phyloP scores from a whole-genome alignment of 1,140 invertebrate species.

The Venustaconcha ellipsiformis region DNA sequence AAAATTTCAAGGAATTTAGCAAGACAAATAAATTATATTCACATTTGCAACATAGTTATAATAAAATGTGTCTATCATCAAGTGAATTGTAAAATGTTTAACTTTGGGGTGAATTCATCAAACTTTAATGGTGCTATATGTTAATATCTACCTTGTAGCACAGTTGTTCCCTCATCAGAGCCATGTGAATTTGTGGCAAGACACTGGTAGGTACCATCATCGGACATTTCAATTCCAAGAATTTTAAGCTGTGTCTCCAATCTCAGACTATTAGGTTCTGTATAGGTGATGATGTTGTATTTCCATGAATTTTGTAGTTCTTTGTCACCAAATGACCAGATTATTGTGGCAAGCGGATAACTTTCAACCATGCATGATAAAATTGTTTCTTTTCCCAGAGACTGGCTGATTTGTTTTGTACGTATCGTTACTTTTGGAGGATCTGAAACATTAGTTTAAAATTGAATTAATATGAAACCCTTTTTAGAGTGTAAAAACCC shows the following conservation, averaged over 20 bases:
- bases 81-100: too few relatives aligned
- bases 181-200: slow-evolving; percentile 3
- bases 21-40: too few relatives aligned
- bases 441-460: slow-evolving; percentile 1
- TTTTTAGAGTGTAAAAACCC: too few relatives aligned
- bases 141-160: slow-evolving; percentile 1
- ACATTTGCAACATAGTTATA: too few relatives aligned
- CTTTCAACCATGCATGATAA: slow-evolving; percentile 19
- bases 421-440: neutral
- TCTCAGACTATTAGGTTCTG: slow-evolving; percentile 5
- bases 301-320: neutral
- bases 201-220: slow-evolving; percentile 17
- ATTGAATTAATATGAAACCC: too few relatives aligned
- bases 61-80: too few relatives aligned
- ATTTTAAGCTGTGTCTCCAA: slow-evolving; percentile 15
- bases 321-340: slow-evolving; percentile 5
- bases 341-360: neutral
- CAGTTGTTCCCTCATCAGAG: neutral
- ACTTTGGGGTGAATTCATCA: too few relatives aligned
- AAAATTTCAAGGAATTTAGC: too few relatives aligned
- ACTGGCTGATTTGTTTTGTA: neutral
- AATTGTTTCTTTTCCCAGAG: neutral
- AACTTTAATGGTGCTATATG: neutral
- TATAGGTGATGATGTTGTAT: slow-evolving; percentile 1
- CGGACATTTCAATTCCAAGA: neutral